Evolutionary conservation across 64 coral and sea anemone species (phyloP), one percentile per base, ranked within the genome.

Genomic region (Dendrophyllia cribrosa): DNA sequence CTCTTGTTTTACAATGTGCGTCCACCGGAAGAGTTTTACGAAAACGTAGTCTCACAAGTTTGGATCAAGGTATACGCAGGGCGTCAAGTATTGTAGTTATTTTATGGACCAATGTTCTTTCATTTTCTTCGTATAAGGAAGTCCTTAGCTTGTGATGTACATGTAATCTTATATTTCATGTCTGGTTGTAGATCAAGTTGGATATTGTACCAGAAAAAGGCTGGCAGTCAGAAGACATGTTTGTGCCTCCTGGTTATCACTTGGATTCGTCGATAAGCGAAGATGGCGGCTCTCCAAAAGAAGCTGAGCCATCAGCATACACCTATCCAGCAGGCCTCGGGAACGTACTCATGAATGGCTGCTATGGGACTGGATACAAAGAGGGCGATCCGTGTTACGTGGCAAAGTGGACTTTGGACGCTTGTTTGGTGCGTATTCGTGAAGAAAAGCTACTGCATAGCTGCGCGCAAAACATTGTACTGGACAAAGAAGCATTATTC

Each of bases 311-410:
- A 34, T n/a, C 88, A 16, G 43, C 85, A 0, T 90, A 81, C 10
- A 69, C 22, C 0, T 90, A 81, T 45, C 60, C 88, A 43, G 64
- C 59, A 66, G 88, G 88, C 34, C 16, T 81, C 45, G 88, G 88
- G 6, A 66, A 59, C 61, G 62, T 81, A 43, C 9, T 90, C 6
- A 90, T 90, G 88, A 90, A 90, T 34, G 88, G 88, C 22, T 90
- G 88, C 56, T 90, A 19, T n/a, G 88, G 88, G 43, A 81, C 74
- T 81, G 88, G 88, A 50, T 90, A 90, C 51, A 24, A 90, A 23
- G 23, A 19, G 50, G 76, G 75, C 4, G 88, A 90, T 66, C 75
- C 75, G 3, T 90, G 88, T 10, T 90, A 81, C 24, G 71, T 47
- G 0, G 85, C 85, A 19, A 72, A 48, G 34, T 71, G 71, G 71